Base-by-base conservation (phyloP, 2,113 vertebrate species). In the Myiopsitta monachus region DNA sequence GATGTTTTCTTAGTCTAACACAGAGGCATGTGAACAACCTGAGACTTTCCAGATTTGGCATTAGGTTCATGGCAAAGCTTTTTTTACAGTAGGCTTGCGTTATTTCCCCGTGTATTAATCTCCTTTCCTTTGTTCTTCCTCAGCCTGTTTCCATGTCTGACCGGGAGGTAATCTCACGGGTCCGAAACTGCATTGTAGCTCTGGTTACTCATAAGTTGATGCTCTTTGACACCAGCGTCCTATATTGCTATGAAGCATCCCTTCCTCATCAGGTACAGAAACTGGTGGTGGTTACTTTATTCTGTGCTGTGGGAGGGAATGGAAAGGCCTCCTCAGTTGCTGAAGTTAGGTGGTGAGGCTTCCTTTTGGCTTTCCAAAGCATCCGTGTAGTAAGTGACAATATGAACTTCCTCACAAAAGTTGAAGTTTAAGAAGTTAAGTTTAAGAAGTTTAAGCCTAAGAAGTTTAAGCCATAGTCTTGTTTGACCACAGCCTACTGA, bases 201-300 rank as follows among this genome's bases (percentile, higher is more conserved):
- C 96, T 99, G 97, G 97, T 98, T 11, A 95, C 98, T 23, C 98
- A 99, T 96, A 99, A 98, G 92, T 91, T 99, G 94, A 97, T 99
- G 85, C 95, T 99, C 76, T 99, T 98, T 43, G 99, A 99, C 91
- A 99, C 99, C 92, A 99, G 99, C 85, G 98, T 99, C 87, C 97
- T 99, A 28, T 99, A 99, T 64, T 99, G 99, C 98, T 99, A 99
- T 4, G 99, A 99, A 87, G 99, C 98, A 1, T 99, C 99, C 31
- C 97, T 99, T 79, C 61, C 98, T 5, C 99, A 99, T 72, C 98
- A 99, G 99, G 99, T 99, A 98, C 57, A 49, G 49, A 46, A 23
- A 38, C 16, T 24, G 11, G 18, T 38, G 70, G 4, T 23, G 49
- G 49, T 51, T n/a, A 7, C 51, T 88, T n/a, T 21, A 10, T 36